Conservation (phyloP, 2,888 invertebrate genomes). For the Orthonychiurus folsomi region DNA sequence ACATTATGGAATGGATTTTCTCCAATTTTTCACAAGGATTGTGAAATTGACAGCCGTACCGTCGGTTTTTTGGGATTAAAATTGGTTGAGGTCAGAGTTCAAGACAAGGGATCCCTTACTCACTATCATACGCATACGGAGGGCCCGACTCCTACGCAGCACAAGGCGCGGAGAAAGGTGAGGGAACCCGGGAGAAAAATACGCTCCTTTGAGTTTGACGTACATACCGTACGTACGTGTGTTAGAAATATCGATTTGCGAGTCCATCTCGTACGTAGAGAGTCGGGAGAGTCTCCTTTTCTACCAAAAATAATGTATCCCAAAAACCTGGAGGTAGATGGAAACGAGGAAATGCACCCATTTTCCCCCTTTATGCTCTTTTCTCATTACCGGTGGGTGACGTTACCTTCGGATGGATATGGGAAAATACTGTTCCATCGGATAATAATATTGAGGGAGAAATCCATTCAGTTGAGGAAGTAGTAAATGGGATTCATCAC, state of each 20-base stretch:
- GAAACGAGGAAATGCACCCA: background rate
- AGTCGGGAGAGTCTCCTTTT: background rate
- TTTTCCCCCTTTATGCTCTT: background rate
- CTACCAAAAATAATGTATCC: background rate
- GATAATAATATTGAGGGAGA: too few species aligned
- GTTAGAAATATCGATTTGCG: background rate
- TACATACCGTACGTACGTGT: too few species aligned
- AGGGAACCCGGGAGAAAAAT: background rate
- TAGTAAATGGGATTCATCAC: too few species aligned
- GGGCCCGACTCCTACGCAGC: background rate
- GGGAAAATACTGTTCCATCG: too few species aligned
- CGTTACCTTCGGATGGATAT: background rate
- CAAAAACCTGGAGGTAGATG: too few species aligned
- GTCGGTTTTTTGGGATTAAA: background rate
- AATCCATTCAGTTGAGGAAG: too few species aligned
- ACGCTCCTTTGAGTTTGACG: too few species aligned
- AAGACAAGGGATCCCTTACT: background rate
- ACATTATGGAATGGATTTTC: background rate
- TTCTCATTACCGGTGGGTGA: slow-evolving; percentile 1
- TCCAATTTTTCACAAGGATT: background rate
- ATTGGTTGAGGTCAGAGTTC: background rate
- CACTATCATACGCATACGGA: background rate
- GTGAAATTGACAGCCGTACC: background rate
- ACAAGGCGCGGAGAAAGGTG: background rate
- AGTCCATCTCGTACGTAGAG: background rate